Evolutionary conservation across 2,797 vertebrate species (phyloP).

Genomic region (Dicrostonyx torquatus): DNA sequence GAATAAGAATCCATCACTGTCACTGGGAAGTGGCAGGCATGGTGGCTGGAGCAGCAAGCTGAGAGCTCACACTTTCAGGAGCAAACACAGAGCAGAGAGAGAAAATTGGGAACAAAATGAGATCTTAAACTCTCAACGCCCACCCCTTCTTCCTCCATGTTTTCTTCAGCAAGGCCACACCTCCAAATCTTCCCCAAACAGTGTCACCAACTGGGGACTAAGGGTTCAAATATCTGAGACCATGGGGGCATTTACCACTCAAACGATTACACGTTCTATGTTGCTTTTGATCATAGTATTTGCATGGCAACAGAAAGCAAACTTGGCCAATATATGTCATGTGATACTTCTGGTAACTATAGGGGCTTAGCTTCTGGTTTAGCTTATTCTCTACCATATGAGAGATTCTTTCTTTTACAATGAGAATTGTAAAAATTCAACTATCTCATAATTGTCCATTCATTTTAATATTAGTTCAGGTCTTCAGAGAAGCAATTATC

Average conservation of each 20-base stretch:
- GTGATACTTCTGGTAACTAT: not conserved
- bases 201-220: not conserved
- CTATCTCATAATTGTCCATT: not conserved
- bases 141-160: not conserved
- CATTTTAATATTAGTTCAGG: conserved; percentile 13
- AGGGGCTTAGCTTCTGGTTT: not conserved
- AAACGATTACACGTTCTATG: not conserved
- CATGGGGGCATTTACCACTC: not conserved
- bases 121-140: not conserved
- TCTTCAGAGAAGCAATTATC: not conserved
- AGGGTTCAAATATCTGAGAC: not conserved
- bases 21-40: not conserved
- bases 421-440: conserved; percentile 15
- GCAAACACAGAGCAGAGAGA: not conserved
- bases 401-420: not conserved
- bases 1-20: not conserved
- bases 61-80: not conserved
- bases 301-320: not conserved
- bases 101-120: not conserved
- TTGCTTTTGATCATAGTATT: not conserved
- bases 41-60: not conserved
- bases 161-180: not conserved
- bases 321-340: not conserved
- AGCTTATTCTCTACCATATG: not conserved
- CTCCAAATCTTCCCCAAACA: not conserved